phyloP scores from a whole-genome alignment of 2,113 vertebrate species.

The Callaeas wilsoni region DNA sequence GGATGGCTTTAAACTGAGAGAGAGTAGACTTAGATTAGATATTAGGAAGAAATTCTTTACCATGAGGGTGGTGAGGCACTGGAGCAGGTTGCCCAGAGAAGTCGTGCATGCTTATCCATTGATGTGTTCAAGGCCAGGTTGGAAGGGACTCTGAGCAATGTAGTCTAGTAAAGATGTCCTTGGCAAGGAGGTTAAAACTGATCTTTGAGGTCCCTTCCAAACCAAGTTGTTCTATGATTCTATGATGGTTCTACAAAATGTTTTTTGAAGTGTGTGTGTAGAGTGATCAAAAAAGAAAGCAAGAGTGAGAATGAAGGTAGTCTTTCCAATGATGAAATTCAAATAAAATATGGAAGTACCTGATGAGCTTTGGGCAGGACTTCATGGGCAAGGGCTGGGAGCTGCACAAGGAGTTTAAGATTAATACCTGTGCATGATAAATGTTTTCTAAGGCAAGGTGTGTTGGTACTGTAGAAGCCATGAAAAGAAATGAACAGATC shows the following conservation, averaged over 20 bases:
- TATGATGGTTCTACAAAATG: background rate
- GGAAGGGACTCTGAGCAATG: background rate
- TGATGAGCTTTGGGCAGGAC: background rate
- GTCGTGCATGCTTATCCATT: no score
- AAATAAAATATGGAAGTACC: background rate
- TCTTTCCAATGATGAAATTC: background rate
- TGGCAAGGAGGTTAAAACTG: background rate
- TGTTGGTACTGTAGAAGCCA: background rate
- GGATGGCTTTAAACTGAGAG: background rate
- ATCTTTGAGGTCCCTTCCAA: background rate
- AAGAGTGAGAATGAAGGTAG: background rate
- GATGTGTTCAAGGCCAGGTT: background rate
- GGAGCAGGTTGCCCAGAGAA: background rate
- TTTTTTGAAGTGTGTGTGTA: background rate
- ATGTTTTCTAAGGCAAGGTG: background rate
- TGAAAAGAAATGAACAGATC: background rate
- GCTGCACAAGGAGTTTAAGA: background rate
- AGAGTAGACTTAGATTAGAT: background rate
- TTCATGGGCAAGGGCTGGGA: background rate
- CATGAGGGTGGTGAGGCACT: rapidly evolving
- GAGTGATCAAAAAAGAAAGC: background rate
- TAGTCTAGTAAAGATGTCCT: background rate
- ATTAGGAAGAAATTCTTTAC: background rate
- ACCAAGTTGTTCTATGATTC: background rate
- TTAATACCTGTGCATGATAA: background rate